These are phyloP conservation scores for Equus quagga DNA, from an alignment of 2,113 vertebrate genomes.

Conservation along the genomic window DNA sequence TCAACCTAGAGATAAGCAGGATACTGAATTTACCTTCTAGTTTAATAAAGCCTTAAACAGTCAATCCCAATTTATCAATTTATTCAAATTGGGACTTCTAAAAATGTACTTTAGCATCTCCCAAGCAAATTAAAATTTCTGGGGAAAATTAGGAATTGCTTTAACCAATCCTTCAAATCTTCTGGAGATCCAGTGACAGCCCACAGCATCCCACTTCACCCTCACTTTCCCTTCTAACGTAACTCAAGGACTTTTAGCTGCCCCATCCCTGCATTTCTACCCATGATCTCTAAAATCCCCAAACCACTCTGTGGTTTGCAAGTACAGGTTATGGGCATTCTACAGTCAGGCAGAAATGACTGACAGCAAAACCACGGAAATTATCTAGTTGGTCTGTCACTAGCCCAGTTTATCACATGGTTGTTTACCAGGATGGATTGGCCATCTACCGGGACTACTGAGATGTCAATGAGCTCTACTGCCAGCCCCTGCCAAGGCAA, in stretches of 20 bases:
- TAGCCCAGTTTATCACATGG: neutral
- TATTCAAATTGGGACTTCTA: neutral
- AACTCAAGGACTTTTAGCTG: neutral
- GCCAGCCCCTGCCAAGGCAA: neutral
- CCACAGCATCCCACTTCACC: too few relatives aligned
- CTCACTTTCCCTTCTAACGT: neutral
- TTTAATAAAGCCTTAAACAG: constrained; percentile 5
- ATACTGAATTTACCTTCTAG: neutral
- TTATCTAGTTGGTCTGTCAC: neutral
- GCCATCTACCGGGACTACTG: neutral
- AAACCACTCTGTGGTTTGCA: neutral
- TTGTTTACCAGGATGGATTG: neutral
- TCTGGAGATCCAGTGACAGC: neutral
- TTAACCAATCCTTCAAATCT: neutral
- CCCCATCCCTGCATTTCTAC: neutral
- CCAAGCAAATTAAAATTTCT: constrained; percentile 29
- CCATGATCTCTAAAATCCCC: neutral
- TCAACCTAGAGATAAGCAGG: neutral
- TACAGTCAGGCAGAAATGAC: neutral
- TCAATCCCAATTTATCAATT: neutral
- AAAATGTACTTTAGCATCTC: neutral
- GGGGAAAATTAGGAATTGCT: neutral
- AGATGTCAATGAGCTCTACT: neutral
- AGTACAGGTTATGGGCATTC: neutral
- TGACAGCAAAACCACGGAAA: neutral